Evolutionary conservation across 2,113 vertebrate species (phyloP).

Genomic region (Paralichthys olivaceus): DNA sequence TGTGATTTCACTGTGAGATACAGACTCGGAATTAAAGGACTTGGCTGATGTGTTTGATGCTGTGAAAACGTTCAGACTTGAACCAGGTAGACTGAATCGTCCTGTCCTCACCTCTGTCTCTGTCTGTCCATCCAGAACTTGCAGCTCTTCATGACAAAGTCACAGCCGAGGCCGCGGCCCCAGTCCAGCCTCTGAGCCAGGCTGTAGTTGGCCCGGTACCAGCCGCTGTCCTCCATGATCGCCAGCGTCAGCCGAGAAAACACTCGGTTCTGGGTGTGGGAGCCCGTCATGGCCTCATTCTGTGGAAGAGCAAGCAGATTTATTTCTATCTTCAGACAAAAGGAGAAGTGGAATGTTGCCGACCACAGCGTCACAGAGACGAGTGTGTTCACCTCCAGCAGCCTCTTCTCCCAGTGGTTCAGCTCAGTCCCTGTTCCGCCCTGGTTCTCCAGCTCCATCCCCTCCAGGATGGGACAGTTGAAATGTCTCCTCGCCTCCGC

Average conservation of each 20-base stretch:
- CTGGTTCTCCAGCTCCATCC: slow-evolving; percentile 99
- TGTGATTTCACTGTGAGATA: too few relatives aligned
- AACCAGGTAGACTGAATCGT: too few relatives aligned
- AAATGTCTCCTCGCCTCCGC: slow-evolving; percentile 94
- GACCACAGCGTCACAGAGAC: not conserved
- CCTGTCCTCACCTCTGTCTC: slow-evolving; percentile 77
- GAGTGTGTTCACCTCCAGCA: slow-evolving; percentile 87
- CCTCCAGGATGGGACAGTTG: slow-evolving; percentile 91
- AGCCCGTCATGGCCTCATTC: slow-evolving; percentile 99
- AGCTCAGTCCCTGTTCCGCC: slow-evolving; percentile 95
- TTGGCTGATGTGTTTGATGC: not conserved
- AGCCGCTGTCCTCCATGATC: slow-evolving; percentile 98
- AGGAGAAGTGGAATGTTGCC: not conserved
- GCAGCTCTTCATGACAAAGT: slow-evolving; percentile 97
- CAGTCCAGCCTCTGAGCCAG: slow-evolving; percentile 95
- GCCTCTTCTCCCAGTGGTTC: slow-evolving; percentile 97
- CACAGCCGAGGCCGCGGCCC: slow-evolving; percentile 94
- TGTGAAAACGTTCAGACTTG: too few relatives aligned
- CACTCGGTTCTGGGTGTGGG: slow-evolving; percentile 96
- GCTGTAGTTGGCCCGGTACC: slow-evolving; percentile 99
- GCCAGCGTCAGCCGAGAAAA: slow-evolving; percentile 96
- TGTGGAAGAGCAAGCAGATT: slow-evolving; percentile 59
- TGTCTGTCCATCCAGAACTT: slow-evolving; percentile 97
- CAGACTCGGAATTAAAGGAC: too few relatives aligned
- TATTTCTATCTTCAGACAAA: not conserved